Evolutionary conservation across 2,113 vertebrate genomes (phyloP), one percentile per base, ranked within the genome.

Genomic region (Muntiacus muntjak): DNA sequence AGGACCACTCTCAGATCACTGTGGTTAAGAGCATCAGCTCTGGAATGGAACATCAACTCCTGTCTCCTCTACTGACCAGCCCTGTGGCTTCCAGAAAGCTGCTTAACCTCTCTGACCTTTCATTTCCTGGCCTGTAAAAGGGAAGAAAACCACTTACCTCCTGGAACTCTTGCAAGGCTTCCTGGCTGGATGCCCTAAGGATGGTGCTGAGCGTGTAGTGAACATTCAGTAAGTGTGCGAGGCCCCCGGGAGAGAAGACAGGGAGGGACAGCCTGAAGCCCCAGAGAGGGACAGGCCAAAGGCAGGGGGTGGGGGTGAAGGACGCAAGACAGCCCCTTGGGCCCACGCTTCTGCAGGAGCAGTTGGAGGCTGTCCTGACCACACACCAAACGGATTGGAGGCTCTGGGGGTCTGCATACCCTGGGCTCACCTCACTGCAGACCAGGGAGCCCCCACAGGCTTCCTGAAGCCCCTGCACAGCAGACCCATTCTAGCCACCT

Each of bases 31-130:
- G 30, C 76, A 10, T 6, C 33, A 23, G 81, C 36, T 25, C 6
- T 36, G 79, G 76, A 28, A 54, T 10, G 40, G 47, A 74, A 88
- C 74, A 50, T 90, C 81, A 74, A 55, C 4, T 60, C 74, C 76
- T 60, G 67, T 67, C 76, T 95, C 84, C 5, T 88, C 88, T 23
- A 10, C 5, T 10, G 54, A 88, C 36, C 36, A 83, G 89, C 87
- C 96, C 23, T 78, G 87, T 50, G 43, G 62, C 91, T 40, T 91
- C 43, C 55, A 95, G 40, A 83, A 90, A 90, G n/a, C 76, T 82
- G 47, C 58, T 85, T 55, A 88, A 81, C 93, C 57, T 47, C 84
- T 94, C 83, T 91, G 79, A 79, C 57, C 87, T 87, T 94, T 90
- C n/a, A 74, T 43, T 76, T 95, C 95, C 64, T 55, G 76, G 62